Base-by-base conservation (phyloP, 2,797 vertebrate genomes). In the Podargus strigoides region DNA sequence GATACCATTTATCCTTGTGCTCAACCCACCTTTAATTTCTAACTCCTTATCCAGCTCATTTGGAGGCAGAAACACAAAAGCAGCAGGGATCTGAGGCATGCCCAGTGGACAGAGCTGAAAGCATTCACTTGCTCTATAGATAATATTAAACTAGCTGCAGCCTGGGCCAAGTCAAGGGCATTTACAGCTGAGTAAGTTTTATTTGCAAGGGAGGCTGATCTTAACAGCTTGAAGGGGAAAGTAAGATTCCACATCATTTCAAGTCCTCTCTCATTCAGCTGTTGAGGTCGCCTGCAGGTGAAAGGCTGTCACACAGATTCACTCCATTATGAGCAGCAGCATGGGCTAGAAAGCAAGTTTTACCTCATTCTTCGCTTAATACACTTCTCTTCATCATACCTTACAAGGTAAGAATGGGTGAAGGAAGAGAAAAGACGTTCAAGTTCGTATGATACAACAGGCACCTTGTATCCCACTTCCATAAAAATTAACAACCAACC, bases 301-400 rank as follows among this genome's bases (percentile, higher is more conserved):
- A 96, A 94, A 95, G 88, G 88, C 84, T 92, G 88, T 86, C 72
- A 86, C 69, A 96, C 76, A 97, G 67, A 93, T 89, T 94, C 82
- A 96, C 73, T 91, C 93, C 81, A 87, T 94, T 80, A 97, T 67
- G 87, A 94, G 82, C 53, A 94, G 92, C 74, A 93, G 94, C 94
- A 81, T 15, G 80, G 97, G 94, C 76, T 84, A 94, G 32, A 96
- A 87, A 97, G 92, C 64, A 96, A 94, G 67, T 82, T 97, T 99
- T 99, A 99, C 98, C 99, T 99, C 97, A 98, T 98, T 97, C 98
- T 98, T 98, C 97, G 98, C 97, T 98, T 98, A 98, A 97, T 97
- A 98, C 95, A 98, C 97, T 97, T 98, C 95, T 98, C 98, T 98
- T 98, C 98, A 98, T 99, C 98, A 97, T 98, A 99, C 98, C 98